Evolutionary conservation across 2,797 vertebrate species (phyloP).

Genomic region (Setipinna tenuifilis): DNA sequence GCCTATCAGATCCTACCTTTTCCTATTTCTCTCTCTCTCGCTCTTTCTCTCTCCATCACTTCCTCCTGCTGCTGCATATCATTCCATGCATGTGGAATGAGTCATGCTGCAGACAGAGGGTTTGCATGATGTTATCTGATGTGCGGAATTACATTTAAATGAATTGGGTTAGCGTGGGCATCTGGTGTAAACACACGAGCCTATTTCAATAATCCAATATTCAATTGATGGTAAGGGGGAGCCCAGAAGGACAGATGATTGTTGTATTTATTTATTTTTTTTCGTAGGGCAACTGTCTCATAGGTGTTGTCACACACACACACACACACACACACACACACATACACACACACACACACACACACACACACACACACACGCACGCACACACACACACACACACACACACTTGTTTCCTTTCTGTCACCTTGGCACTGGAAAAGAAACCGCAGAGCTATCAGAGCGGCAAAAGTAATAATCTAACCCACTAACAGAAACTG

Average conservation of each 20-base stretch:
- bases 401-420: background rate
- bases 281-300: background rate
- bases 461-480: constrained; percentile 43
- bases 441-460: background rate
- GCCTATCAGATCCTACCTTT: constrained; percentile 37
- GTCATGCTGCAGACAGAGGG: constrained; percentile 46
- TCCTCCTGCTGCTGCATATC: background rate
- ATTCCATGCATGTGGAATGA: constrained; percentile 51
- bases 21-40: background rate
- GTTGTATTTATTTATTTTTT: constrained; percentile 23
- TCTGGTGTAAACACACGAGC: constrained; percentile 59
- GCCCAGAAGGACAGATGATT: constrained; percentile 49
- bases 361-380: too few relatives aligned
- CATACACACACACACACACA: background rate
- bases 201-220: constrained; percentile 59
- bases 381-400: too few relatives aligned
- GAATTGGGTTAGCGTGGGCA: constrained; percentile 54
- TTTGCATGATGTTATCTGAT: constrained; percentile 59
- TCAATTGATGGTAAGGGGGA: constrained; percentile 55
- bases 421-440: background rate
- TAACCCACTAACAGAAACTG: constrained; percentile 29
- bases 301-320: constrained; percentile 9
- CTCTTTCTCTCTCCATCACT: background rate
- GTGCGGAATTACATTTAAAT: constrained; percentile 65
- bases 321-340: background rate